phyloP scores from a whole-genome alignment of 2,888 invertebrate species.

The Limnephilus auricula region DNA sequence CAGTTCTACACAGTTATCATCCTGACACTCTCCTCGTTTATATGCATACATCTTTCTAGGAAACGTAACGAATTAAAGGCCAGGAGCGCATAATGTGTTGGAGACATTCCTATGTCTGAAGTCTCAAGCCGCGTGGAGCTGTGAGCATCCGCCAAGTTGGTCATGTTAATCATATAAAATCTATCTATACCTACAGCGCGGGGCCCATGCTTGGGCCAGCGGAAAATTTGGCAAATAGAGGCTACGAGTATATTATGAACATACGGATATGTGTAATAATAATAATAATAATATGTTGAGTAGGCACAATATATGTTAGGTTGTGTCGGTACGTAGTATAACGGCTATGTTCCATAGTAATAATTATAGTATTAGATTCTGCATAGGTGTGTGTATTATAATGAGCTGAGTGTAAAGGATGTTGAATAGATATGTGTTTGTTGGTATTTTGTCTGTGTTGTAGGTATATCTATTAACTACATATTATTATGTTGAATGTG shows the following conservation, averaged over 20 bases:
- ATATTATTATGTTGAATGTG: background rate
- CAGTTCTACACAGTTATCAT: background rate
- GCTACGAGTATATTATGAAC: background rate
- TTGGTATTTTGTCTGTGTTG: background rate
- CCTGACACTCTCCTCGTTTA: background rate
- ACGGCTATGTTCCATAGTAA: background rate
- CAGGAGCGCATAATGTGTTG: background rate
- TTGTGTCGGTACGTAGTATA: background rate
- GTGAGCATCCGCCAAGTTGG: background rate
- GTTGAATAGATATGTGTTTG: background rate
- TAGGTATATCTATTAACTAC: background rate
- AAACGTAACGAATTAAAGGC: background rate
- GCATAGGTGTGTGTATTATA: background rate
- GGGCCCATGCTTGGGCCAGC: slow-evolving; percentile 5
- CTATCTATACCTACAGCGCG: background rate
- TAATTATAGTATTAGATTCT: background rate
- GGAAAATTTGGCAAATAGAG: slow-evolving; percentile 36
- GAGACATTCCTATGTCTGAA: background rate
- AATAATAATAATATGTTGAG: too few species aligned
- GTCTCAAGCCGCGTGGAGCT: background rate
- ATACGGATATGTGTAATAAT: background rate
- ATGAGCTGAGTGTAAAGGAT: background rate
- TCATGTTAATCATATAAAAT: background rate
- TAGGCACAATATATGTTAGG: background rate
- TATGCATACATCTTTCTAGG: background rate